phyloP scores from a whole-genome alignment of 2,797 vertebrate species.

The Tachyglossus aculeatus region DNA sequence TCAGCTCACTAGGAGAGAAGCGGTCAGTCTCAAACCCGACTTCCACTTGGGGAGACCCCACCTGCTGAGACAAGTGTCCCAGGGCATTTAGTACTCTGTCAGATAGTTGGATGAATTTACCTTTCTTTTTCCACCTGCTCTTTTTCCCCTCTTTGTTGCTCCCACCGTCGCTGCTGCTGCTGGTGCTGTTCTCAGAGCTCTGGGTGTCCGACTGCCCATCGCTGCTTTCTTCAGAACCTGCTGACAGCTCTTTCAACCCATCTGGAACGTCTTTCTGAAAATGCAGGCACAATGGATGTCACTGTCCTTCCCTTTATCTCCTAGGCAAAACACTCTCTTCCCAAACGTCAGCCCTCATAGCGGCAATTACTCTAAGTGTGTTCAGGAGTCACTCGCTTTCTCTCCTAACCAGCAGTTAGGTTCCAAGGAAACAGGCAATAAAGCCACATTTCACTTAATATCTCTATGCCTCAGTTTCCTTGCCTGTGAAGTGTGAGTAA shows the following conservation, averaged over 20 bases:
- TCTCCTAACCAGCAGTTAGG: no score
- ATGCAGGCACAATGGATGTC: constrained; percentile 35
- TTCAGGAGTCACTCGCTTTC: no score
- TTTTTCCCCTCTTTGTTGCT: constrained; percentile 81
- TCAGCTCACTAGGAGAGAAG: no score
- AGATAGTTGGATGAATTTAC: constrained; percentile 67
- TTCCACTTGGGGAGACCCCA: not conserved
- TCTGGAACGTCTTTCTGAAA: constrained; percentile 90
- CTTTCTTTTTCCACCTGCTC: constrained; percentile 92
- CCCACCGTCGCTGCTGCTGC: constrained; percentile 80
- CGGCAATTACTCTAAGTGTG: no score
- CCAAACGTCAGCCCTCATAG: not conserved
- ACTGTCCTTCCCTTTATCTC: not conserved
- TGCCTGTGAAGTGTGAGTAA: not conserved
- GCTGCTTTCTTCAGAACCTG: constrained; percentile 92
- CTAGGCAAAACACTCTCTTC: not conserved
- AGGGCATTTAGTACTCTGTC: not conserved
- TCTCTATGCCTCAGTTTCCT: constrained; percentile 1
- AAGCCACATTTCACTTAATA: no score
- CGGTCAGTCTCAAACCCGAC: accelerated
- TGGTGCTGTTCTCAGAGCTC: constrained; percentile 86
- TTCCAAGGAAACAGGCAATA: no score
- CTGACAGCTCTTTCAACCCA: constrained; percentile 87
- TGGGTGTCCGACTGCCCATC: constrained; percentile 88
- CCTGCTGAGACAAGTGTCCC: not conserved